A percentile compares a stretch with the other conserved stretches of the same genome.
phyloP scores from a whole-genome alignment of 2,113 vertebrate genomes.

The Oxygymnocypris stewartii region DNA sequence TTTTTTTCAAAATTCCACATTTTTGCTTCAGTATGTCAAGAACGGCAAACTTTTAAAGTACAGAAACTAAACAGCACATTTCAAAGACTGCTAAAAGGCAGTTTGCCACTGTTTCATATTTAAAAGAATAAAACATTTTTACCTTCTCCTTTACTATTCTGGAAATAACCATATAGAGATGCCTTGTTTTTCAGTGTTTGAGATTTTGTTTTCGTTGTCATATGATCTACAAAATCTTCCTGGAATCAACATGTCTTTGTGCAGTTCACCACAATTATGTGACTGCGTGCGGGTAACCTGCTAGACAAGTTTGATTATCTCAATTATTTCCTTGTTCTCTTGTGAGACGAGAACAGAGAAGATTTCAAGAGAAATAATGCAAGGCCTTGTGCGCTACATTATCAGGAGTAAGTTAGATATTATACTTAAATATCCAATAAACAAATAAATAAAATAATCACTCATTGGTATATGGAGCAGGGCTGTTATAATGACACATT shows the following conservation, averaged over 20 bases:
- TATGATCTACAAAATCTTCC: conserved; percentile 7
- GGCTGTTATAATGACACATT: no score
- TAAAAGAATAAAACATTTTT: neutral
- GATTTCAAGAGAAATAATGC: neutral
- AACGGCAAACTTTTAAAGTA: no score
- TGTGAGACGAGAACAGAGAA: neutral
- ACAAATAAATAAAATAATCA: neutral
- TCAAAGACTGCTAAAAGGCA: neutral
- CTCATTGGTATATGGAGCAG: neutral
- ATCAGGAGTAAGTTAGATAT: neutral
- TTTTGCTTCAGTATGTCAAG: no score
- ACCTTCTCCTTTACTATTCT: neutral
- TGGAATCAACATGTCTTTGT: neutral
- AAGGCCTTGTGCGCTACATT: neutral
- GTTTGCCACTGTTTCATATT: neutral
- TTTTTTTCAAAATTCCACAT: no score
- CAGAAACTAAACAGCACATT: no score
- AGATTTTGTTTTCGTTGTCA: neutral
- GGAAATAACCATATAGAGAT: no score
- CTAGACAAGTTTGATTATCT: conserved; percentile 60
- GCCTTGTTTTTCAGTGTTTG: neutral
- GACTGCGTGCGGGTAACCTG: conserved; percentile 30
- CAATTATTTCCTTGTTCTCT: conserved; percentile 49
- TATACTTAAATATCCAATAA: neutral
- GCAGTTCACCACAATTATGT: conserved; percentile 45